Base-by-base conservation (phyloP, 2,113 vertebrate species). In the Ochotona curzoniae region DNA sequence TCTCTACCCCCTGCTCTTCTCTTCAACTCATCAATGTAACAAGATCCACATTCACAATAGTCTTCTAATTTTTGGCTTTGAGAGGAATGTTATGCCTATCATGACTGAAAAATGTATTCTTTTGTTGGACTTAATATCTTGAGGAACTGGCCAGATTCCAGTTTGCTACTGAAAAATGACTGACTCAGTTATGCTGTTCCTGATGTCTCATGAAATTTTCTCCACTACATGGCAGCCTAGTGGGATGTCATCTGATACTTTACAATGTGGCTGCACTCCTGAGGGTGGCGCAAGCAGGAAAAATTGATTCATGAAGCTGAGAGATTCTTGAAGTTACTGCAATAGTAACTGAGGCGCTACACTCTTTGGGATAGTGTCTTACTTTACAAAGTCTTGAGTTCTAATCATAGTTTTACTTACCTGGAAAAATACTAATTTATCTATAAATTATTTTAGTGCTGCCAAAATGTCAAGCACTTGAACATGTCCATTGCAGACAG, bases 1-100 rank as follows among this genome's bases (percentile, higher is more conserved):
- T 54, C 90, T 88, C n/a, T 88, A 82, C 6, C 21, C 21, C 25
- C 13, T 95, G 35, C 25, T 73, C 60, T 35, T 85, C 60, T 92
- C 44, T 93, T 95, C 32, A 84, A 78, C 21, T 88, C 20, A 67
- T 83, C 28, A 44, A 74, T 21, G 26, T 81, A 92, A 96, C 90
- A 89, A 12, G 10, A 74, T 81, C 4, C 51, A 66, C 23, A 83
- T 70, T 80, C 64, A 83, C 73, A 88, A 83, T 74, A 17, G 51
- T 10, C 18, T 74, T 93, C 51, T 86, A 76, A 73, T 82, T 92
- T 91, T 95, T 20, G 54, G 4, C 60, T 71, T 83, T 1, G 4
- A 92, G 60, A 78, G 67, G 84, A n/a, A 60, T 13, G 51, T 44
- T 71, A 81, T 92, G 11, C 12, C 64, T 60, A 63, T n/a, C 26